Evolutionary conservation across 2,113 vertebrate species (phyloP), one percentile per base, ranked within the genome.

Genomic region (Colius striatus): DNA sequence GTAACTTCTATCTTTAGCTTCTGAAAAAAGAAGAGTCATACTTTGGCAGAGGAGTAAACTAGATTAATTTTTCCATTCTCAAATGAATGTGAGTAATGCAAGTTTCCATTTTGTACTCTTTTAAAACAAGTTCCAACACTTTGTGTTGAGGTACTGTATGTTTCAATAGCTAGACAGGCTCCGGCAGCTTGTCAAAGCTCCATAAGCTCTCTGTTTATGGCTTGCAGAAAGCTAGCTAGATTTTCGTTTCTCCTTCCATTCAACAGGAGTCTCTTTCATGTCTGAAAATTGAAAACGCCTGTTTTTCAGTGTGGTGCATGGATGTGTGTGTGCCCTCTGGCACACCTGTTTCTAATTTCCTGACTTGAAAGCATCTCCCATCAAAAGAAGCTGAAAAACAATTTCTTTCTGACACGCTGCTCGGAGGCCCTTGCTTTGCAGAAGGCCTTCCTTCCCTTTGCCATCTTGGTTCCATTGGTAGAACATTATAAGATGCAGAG

Each of bases 331-430:
- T 98, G 97, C 98, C 98, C 98, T 98, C 98, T 98, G 98, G 97
- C 97, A 97, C 99, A 99, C 99, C 99, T 99, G 99, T 97, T 99
- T 99, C 98, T 98, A 98, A 99, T 99, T 99, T 99, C 98, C 98
- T 97, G 97, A 99, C 99, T 99, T 99, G 98, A 99, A 99, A 99
- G 99, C 97, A 97, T 97, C 98, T 98, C 97, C 98, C 98, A 99
- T 99, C 98, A 99, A 99, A 99, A 99, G 99, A 89, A 98, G 96
- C 97, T 98, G 97, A 98, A 98, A 98, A 98, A 98, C 98, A 98
- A 98, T 99, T 99, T 99, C 97, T 98, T 98, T 97, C 97, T 98
- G 98, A 98, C 98, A 98, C 83, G 63, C 97, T 97, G 98, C 97
- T 98, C n/a, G 1, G 79, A 97, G 97, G 95, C 95, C 95, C 89